Evolutionary conservation across 2,113 vertebrate genomes (phyloP), one percentile per base, ranked within the genome.

Genomic region (Etia nguti): DNA sequence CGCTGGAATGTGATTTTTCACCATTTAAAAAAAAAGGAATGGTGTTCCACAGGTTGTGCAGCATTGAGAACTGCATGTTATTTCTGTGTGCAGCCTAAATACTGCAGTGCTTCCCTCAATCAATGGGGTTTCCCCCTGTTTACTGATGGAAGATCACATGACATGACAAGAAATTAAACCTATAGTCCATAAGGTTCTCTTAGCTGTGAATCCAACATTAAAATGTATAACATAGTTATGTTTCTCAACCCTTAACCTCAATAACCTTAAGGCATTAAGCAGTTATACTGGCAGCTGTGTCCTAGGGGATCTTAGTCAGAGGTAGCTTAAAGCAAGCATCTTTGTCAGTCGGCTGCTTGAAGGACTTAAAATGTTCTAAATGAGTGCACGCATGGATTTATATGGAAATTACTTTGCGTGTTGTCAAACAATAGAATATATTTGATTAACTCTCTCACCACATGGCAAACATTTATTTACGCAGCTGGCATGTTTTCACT

Each of bases 81-180:
- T 57, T 85, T 65, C 50, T 48, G 31, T 68, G 18, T 36, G 68
- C 31, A 31, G 29, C 55, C 11, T 48, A 12, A 81, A 86, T 82
- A 75, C 94, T 95, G 95, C 94, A 94, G 90, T 92, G 90, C 85
- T 91, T 85, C 55, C 83, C 50, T 87, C 79, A 79, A 46, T 88
- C 87, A 88, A 52, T 90, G 91, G 92, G 93, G 84, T 88, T 95
- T 84, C 88, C 94, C 93, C 82, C 62, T 60, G 73, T 83, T 79
- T 68, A 75, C 62, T 81, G 24, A 84, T 56, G 24, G 57, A 36
- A 48, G 79, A 82, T 94, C 92, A 94, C 90, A 79, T 93, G 94
- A 92, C 93, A 83, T 68, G 15, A 46, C 20, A 46, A 48, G 52
- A 22, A 34, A 88, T 81, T 52, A 82, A 83, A 82, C 41, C 18